Evolutionary conservation across 2,888 invertebrate genomes (phyloP).

Genomic region (Orgyia antiqua): DNA sequence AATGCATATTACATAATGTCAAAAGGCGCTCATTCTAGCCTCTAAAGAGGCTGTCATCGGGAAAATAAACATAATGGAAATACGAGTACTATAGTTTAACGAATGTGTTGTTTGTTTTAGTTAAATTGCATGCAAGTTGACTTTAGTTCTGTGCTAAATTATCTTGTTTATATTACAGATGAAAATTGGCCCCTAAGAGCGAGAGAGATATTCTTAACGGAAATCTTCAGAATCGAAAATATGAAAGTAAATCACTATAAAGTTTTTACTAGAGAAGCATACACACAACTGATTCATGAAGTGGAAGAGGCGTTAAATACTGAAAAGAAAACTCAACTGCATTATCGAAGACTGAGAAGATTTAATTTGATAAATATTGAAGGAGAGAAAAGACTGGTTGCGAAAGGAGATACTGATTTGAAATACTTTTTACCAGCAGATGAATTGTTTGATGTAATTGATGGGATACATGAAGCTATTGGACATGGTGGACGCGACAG

Average conservation of each 20-base stretch:
- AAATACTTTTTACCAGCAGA: constrained; percentile 9
- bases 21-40: too few relatives aligned
- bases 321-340: constrained; percentile 5
- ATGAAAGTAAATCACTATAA: constrained; percentile 5
- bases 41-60: too few relatives aligned
- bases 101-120: too few relatives aligned
- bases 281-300: constrained; percentile 2
- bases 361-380: constrained; percentile 5
- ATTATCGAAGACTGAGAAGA: constrained; percentile 7
- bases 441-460: constrained; percentile 14
- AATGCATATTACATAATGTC: too few relatives aligned
- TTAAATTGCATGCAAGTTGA: too few relatives aligned
- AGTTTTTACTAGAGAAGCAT: constrained; percentile 6
- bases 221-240: constrained; percentile 5
- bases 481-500: too few relatives aligned
- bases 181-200: background rate
- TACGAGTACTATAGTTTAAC: too few relatives aligned
- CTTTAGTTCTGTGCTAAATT: background rate
- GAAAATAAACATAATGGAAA: too few relatives aligned
- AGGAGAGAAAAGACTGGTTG: constrained; percentile 5
- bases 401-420: constrained; percentile 2
- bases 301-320: constrained; percentile 6
- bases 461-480: constrained; percentile 23
- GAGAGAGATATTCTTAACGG: constrained; percentile 3
- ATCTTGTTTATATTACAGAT: too few relatives aligned